Conservation (phyloP, 2,113 vertebrate species). For the Syrrhaptes paradoxus region DNA sequence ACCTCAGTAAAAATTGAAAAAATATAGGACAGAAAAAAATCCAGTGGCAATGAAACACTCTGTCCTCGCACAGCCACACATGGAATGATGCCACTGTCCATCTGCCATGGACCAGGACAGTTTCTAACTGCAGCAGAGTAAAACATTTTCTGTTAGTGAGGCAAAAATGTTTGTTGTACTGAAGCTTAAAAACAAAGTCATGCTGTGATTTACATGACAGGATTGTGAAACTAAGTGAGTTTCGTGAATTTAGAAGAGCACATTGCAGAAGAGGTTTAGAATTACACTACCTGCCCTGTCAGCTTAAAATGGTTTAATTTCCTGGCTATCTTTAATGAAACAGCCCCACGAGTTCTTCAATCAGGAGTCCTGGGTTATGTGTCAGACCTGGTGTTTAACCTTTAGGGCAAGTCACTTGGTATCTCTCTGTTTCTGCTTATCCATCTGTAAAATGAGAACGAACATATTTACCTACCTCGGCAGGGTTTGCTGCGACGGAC, state of each 20-base stretch:
- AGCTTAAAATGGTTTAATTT: neutral
- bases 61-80: neutral
- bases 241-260: neutral
- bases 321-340: conserved; percentile 24
- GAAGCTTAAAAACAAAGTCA: neutral
- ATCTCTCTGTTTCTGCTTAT: conserved; percentile 56
- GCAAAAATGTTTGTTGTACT: neutral
- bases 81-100: neutral
- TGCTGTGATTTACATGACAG: neutral
- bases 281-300: neutral
- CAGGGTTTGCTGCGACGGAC: neutral
- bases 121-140: neutral
- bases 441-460: conserved; percentile 60
- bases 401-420: conserved; percentile 47
- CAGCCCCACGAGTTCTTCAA: neutral
- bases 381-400: conserved; percentile 52
- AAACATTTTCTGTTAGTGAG: neutral
- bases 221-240: neutral
- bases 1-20: neutral
- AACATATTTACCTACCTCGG: conserved; percentile 48
- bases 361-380: neutral
- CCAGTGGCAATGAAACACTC: neutral
- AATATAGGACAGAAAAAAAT: neutral
- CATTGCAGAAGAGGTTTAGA: neutral
- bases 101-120: neutral